These are phyloP conservation scores for Phalangium opilio DNA, from an alignment of 2,888 invertebrate species.

Conservation along the genomic window DNA sequence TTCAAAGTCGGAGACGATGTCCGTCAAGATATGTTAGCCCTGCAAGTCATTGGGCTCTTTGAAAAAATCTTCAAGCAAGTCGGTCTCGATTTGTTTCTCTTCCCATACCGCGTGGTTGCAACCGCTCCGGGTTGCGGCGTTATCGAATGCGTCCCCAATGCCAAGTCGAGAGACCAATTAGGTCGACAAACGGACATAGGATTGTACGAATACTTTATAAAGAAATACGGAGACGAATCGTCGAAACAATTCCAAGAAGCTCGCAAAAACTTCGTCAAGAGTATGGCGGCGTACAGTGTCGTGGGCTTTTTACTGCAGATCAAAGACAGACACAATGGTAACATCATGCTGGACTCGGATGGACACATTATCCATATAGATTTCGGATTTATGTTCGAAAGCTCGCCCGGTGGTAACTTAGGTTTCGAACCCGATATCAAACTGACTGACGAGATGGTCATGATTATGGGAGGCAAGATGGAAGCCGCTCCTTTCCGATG, in stretches of 20 bases:
- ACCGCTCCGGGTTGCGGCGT: slow-evolving; percentile 86
- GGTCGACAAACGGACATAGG: slow-evolving; percentile 74
- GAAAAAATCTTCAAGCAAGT: slow-evolving; percentile 52
- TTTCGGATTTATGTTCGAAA: slow-evolving; percentile 99
- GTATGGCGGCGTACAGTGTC: slow-evolving; percentile 99
- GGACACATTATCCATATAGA: slow-evolving; percentile 99
- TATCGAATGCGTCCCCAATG: slow-evolving; percentile 99
- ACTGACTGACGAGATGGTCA: slow-evolving; percentile 97
- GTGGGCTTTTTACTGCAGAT: slow-evolving; percentile 94
- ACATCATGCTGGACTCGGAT: slow-evolving; percentile 93
- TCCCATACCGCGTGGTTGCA: slow-evolving; percentile 88
- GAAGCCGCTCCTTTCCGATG: slow-evolving; percentile 92
- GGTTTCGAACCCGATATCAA: slow-evolving; percentile 99
- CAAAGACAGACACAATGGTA: slow-evolving; percentile 98
- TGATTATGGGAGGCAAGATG: slow-evolving; percentile 99
- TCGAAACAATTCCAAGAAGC: slow-evolving; percentile 77
- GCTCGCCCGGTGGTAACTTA: slow-evolving; percentile 95
- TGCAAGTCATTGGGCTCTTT: slow-evolving; percentile 94
- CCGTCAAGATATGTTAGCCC: slow-evolving; percentile 83
- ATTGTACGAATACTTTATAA: slow-evolving; percentile 89
- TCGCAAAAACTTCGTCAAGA: slow-evolving; percentile 85
- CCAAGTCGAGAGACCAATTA: slow-evolving; percentile 93
- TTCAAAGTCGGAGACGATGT: slow-evolving; percentile 99
- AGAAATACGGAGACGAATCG: slow-evolving; percentile 79
- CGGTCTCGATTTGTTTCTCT: slow-evolving; percentile 82